A percentile compares a stretch with the other conserved stretches of the same genome.
Conservation (phyloP, 30 jellyfish, hydroid and myxozoan species). For the Clytia hemisphaerica region DNA sequence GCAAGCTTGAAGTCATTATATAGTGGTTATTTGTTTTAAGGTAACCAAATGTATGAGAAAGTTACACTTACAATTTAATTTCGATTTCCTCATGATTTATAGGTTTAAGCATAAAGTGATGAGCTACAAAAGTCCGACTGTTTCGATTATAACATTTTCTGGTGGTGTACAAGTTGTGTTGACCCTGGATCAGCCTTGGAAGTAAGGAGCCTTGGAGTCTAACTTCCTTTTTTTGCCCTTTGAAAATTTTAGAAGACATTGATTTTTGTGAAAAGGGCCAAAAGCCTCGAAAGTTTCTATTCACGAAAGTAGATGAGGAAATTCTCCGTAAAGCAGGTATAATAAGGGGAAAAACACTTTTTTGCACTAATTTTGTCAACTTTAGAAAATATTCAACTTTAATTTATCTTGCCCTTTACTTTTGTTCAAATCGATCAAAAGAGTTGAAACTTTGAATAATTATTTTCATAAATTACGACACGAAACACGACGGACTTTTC, state of each 20-base stretch:
- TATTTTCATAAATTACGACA: too few species aligned
- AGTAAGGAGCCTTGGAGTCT: conserved; percentile 18
- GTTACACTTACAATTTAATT: too few species aligned
- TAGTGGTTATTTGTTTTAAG: too few species aligned
- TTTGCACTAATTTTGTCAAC: background rate
- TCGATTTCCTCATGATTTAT: background rate
- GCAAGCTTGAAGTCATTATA: too few species aligned
- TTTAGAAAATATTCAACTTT: too few species aligned
- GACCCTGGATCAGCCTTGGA: conserved; percentile 84
- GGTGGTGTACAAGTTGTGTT: conserved; percentile 54
- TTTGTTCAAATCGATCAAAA: too few species aligned
- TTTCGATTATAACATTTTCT: conserved; percentile 48
- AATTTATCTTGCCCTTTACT: too few species aligned
- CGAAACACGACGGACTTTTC: too few species aligned
- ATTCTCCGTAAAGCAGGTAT: background rate
- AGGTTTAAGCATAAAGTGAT: conserved; percentile 68
- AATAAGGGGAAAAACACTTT: background rate
- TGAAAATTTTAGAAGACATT: background rate
- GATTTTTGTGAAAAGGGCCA: background rate
- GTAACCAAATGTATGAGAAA: too few species aligned
- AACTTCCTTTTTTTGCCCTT: background rate
- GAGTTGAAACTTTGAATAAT: too few species aligned
- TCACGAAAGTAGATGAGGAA: background rate
- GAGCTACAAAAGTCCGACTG: conserved; percentile 84
- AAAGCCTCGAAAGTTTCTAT: background rate